Percentiles rank a stretch among this genome's conserved stretches.
Conservation (phyloP, 2,888 invertebrate species). For the Diadegma fenestrale region DNA sequence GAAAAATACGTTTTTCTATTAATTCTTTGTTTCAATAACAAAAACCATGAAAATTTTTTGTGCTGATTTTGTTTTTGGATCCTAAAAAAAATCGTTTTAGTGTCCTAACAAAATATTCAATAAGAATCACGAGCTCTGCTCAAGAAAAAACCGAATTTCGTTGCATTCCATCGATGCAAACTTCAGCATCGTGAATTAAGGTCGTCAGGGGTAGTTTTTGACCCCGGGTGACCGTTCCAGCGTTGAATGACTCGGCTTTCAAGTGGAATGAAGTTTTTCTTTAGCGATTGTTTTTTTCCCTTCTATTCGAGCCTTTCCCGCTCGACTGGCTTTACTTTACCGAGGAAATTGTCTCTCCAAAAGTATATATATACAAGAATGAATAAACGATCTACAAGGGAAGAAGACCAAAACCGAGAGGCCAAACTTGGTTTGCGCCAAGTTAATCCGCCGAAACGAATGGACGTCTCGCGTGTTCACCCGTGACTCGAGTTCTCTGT, state of each 20-base stretch:
- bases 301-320: conserved; percentile 16
- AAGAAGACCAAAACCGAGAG: conserved; percentile 40
- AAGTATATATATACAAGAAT: neutral
- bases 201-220: too few relatives aligned
- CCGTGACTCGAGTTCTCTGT: conserved; percentile 55
- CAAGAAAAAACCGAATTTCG: too few relatives aligned
- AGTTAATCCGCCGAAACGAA: conserved; percentile 66
- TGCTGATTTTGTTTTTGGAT: too few relatives aligned
- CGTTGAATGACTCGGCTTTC: neutral
- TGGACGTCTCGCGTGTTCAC: conserved; percentile 64
- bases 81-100: too few relatives aligned
- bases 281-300: neutral
- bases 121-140: too few relatives aligned
- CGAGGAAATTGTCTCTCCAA: neutral
- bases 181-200: too few relatives aligned
- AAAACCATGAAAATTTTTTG: too few relatives aligned
- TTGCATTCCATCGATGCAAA: too few relatives aligned
- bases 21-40: too few relatives aligned
- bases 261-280: conserved; percentile 3
- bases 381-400: conserved; percentile 11
- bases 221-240: too few relatives aligned
- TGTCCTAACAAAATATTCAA: too few relatives aligned
- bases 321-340: conserved; percentile 18
- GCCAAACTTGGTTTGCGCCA: conserved; percentile 55
- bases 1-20: too few relatives aligned